Evolutionary conservation across 1,140 invertebrate species (phyloP).

Genomic region (Venustaconcha ellipsiformis): DNA sequence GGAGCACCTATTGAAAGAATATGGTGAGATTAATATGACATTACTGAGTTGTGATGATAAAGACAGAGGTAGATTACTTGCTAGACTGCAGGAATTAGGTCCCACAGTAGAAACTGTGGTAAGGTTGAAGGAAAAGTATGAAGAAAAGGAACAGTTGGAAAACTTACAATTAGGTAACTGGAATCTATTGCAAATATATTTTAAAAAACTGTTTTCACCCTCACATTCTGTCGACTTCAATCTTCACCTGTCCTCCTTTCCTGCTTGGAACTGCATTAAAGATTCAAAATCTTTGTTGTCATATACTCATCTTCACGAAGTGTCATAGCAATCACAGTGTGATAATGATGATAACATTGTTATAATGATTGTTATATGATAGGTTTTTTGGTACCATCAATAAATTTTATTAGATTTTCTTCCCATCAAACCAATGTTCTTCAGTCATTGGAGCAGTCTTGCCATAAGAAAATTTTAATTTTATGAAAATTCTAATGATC

Average conservation of each 20-base stretch:
- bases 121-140: slow-evolving; percentile 13
- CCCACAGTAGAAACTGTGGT: not conserved
- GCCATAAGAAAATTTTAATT: no score
- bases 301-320: not conserved
- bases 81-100: not conserved
- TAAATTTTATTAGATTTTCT: no score
- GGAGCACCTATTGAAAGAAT: slow-evolving; percentile 4
- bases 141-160: slow-evolving; percentile 11
- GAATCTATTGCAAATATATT: not conserved
- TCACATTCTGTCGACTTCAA: not conserved
- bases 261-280: no score
- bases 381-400: no score
- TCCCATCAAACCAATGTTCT: no score
- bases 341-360: no score
- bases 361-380: no score
- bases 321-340: no score
- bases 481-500: no score
- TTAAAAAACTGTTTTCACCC: not conserved
- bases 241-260: no score
- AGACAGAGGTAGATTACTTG: not conserved
- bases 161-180: slow-evolving; percentile 10
- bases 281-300: not conserved
- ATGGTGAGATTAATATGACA: not conserved
- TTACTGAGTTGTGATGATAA: not conserved
- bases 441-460: no score